These are phyloP conservation scores for Ridgeia piscesae DNA, from an alignment of 1,140 invertebrate genomes.

Conservation along the genomic window DNA sequence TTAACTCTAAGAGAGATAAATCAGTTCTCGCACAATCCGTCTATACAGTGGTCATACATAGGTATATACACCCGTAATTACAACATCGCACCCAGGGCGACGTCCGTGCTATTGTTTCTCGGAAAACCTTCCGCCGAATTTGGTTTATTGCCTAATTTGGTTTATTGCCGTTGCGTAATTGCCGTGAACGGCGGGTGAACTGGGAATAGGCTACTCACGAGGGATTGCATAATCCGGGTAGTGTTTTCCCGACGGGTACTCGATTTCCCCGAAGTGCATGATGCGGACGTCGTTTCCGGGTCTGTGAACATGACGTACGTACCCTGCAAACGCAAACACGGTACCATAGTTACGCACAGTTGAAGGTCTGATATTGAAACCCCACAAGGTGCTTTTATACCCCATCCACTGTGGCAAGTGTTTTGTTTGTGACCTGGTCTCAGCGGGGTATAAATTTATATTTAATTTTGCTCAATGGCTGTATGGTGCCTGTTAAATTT, in stretches of 20 bases:
- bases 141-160: background rate
- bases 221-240: conserved; percentile 13
- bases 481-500: no score
- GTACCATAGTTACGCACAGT: background rate
- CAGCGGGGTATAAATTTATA: no score
- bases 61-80: background rate
- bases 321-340: conserved; percentile 5
- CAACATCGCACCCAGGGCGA: background rate
- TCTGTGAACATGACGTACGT: background rate
- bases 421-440: no score
- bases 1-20: background rate
- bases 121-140: background rate
- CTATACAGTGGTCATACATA: no score
- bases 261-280: conserved; percentile 10
- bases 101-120: background rate
- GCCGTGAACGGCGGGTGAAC: background rate
- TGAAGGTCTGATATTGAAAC: background rate
- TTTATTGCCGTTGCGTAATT: background rate
- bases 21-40: background rate
- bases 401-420: no score
- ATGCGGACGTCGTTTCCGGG: background rate
- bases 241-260: conserved; percentile 14
- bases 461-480: no score
- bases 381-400: no score
- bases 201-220: background rate